Base-by-base conservation (phyloP, 2,888 invertebrate species). In the Sipha maydis region DNA sequence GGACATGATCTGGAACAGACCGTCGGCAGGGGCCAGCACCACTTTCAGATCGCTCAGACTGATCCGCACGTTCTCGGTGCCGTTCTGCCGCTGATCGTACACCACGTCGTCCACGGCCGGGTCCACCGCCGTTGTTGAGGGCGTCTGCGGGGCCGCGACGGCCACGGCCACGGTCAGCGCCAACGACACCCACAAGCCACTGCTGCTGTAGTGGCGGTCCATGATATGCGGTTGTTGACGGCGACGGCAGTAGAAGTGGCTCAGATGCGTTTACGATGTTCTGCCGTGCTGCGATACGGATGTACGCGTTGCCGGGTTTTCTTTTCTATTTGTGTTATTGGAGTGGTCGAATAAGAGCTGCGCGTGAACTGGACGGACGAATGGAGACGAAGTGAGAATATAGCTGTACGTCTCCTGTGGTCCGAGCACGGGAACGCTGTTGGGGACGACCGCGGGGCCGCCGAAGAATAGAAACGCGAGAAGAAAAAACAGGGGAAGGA, bases 11-110 rank as follows among this genome's bases (percentile, higher is more conserved):
- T 89, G 85, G 78, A 90, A 83, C 14, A 95, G 92, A 2, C 94
- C 92, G 85, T 95, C 95, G 0, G 94, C 93, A 0, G 95, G 95
- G 0, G 95, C 94, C 75, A 95, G 92, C 4, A 95, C 94, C 61
- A 95, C 92, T 25, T 95, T 93, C n/a, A 95, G 93, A 25, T 95
- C 95, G 90, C 95, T 94, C 83, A 96, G 93, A 91, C 94, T 94
- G 19, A 96, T 92, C 31, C 95, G 93, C 90, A 94, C 94, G 92
- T 96, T 96, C 90, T 95, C 96, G 0, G 94, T 93, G 1, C 96
- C 96, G 91, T 96, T 96, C 91, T 96, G 96, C 14, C 96, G 92
- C 91, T 96, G 96, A 92, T 96, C 96, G 91, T 94, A 95, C 90
- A 80, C 76, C 41, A 80, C 78, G 77, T 89, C 67, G 14, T 85